These are phyloP conservation scores for Terebella lapidaria DNA, from an alignment of 2,888 invertebrate species.

Conservation along the genomic window DNA sequence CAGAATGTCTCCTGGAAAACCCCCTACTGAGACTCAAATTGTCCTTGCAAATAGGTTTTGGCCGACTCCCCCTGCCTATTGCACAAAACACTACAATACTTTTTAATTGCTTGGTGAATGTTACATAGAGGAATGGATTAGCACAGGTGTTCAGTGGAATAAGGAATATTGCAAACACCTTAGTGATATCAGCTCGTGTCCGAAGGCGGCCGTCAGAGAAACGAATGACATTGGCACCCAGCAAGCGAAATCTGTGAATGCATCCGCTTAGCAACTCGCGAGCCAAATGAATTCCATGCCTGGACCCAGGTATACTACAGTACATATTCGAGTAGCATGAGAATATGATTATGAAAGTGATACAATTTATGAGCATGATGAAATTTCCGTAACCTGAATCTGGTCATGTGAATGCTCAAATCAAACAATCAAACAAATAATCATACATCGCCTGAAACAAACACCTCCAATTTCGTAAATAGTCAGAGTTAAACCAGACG, in stretches of 20 bases:
- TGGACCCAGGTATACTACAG: slow-evolving; percentile 89
- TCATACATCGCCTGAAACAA: too few relatives aligned
- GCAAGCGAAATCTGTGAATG: slow-evolving; percentile 94
- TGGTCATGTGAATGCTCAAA: too few relatives aligned
- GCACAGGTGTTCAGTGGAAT: slow-evolving; percentile 93
- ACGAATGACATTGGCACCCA: slow-evolving; percentile 98
- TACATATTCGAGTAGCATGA: slow-evolving; percentile 97
- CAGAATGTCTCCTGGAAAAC: slow-evolving; percentile 15
- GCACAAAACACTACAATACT: too few relatives aligned
- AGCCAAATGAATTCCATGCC: slow-evolving; percentile 97
- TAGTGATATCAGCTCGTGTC: slow-evolving; percentile 84
- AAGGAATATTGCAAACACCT: slow-evolving; percentile 90
- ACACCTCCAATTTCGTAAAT: too few relatives aligned
- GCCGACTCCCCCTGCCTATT: too few relatives aligned
- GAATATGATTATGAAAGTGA: slow-evolving; percentile 89
- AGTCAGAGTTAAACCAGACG: too few relatives aligned
- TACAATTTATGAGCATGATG: too few relatives aligned
- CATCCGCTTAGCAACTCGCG: slow-evolving; percentile 93
- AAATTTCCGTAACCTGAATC: too few relatives aligned
- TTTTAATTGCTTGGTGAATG: slow-evolving; percentile 96
- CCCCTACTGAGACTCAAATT: slow-evolving; percentile 17
- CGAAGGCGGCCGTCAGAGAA: slow-evolving; percentile 87
- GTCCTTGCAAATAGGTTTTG: slow-evolving; percentile 29
- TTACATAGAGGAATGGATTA: slow-evolving; percentile 96
- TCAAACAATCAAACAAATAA: too few relatives aligned